Percentiles rank a stretch among this genome's conserved stretches.
Evolutionary conservation across 2,888 invertebrate genomes (phyloP).

Genomic region (Eupeodes latifasciatus): DNA sequence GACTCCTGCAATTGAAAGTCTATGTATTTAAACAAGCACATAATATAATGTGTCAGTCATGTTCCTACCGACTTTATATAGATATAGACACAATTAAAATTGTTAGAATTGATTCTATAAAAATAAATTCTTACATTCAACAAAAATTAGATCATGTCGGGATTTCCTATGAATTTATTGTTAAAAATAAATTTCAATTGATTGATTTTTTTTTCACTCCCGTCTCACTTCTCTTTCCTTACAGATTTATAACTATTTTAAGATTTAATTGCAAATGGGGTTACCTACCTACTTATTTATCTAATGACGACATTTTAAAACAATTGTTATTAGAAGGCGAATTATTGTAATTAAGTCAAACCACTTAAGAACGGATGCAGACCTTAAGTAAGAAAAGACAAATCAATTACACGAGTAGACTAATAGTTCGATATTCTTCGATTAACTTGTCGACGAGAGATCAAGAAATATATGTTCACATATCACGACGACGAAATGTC

Average conservation of each 20-base stretch:
- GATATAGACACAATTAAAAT: neutral
- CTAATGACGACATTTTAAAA: conserved; percentile 42
- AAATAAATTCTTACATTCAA: conserved; percentile 59
- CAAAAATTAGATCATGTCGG: conserved; percentile 72
- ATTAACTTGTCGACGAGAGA: conserved; percentile 5
- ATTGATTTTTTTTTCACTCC: conserved; percentile 14
- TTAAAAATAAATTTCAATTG: conserved; percentile 59
- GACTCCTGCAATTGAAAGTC: conserved; percentile 45
- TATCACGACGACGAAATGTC: conserved; percentile 32
- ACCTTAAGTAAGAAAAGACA: conserved; percentile 4
- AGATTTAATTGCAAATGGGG: conserved; percentile 22
- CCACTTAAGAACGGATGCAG: conserved; percentile 49
- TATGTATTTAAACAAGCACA: conserved; percentile 18
- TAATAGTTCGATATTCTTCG: conserved; percentile 14
- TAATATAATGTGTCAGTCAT: conserved; percentile 47
- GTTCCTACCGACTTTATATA: conserved; percentile 30
- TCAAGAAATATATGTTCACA: neutral
- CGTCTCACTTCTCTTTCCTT: neutral
- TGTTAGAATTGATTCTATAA: neutral
- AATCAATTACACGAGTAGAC: conserved; percentile 50
- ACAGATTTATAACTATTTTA: conserved; percentile 16
- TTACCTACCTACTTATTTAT: neutral
- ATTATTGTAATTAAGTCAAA: conserved; percentile 38
- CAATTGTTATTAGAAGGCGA: conserved; percentile 26
- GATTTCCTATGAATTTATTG: conserved; percentile 68